Base-by-base conservation (phyloP, 30 jellyfish, hydroid and myxozoan species). In the Sanderia malayensis region DNA sequence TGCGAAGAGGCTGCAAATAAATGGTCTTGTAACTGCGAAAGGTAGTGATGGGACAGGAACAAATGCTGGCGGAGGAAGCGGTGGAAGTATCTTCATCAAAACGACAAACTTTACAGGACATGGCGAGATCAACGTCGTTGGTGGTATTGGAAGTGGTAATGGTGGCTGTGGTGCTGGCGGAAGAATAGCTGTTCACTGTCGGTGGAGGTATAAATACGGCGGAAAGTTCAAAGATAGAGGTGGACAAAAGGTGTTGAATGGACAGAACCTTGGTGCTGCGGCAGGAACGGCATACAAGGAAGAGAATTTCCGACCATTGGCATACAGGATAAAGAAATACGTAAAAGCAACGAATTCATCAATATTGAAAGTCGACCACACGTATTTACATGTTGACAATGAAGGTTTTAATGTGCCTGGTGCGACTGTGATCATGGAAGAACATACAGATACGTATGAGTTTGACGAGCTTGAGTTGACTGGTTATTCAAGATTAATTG, bases 131-230 rank as follows among this genome's bases (percentile, higher is more conserved):
- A 79, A 68, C 31, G 90, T 79, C 25, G 77, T 49, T 20, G 90
- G 90, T 0, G 90, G 90, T 8, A 27, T 23, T 1, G 90, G 90
- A 7, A 68, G 70, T 66, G 90, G 90, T 2, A 52, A 9, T 52
- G 90, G 90, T 4, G 90, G 90, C n/a, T 79, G 90, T 25, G 90
- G 90, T 1, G 82, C 90, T n/a, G 90, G 90, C 32, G 90, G 90
- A 25, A 67, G 90, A 21, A 79, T 79, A 28, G 90, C 90, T 1
- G 41, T 79, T 46, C 90, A 79, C 47, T 79, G 90, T 33, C 75
- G 76, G 4, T 79, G 90, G 90, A 66, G 82, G 69, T 79, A 79
- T 68, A 79, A 45, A 46, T 79, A 66, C 57, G 90, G 90, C 24
- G 90, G 90, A 7, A 55, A 67, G 70, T 32, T 66, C 15, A 79